Conservation (phyloP, 2,888 invertebrate species). For the Synergus itoensis region DNA sequence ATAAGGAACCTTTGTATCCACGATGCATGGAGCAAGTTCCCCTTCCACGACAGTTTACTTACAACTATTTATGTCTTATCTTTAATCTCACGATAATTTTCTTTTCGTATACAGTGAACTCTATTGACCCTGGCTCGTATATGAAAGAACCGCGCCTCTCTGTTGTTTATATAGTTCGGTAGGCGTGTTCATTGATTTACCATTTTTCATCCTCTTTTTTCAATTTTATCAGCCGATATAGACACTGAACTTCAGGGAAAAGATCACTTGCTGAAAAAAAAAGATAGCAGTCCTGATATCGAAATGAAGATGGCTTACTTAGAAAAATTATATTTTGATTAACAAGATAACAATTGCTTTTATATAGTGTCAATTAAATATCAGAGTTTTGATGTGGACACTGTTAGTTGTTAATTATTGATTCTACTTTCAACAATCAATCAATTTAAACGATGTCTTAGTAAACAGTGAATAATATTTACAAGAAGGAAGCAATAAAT, state of each 20-base stretch:
- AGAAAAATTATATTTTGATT: neutral
- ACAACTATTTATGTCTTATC: conserved; percentile 29
- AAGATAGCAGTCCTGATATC: neutral
- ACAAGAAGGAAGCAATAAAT: conserved; percentile 28
- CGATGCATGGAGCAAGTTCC: neutral
- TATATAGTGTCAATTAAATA: neutral
- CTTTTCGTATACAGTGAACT: conserved; percentile 40
- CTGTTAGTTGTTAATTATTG: neutral
- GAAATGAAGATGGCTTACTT: neutral
- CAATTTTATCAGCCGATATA: conserved; percentile 11
- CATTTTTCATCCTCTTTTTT: conserved; percentile 34
- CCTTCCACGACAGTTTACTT: neutral
- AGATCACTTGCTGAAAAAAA: neutral
- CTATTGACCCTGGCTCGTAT: conserved; percentile 30
- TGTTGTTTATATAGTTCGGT: conserved; percentile 12
- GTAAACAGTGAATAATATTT: conserved; percentile 34
- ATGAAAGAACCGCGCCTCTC: conserved; percentile 40
- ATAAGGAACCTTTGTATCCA: conserved; percentile 10
- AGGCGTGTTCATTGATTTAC: conserved; percentile 38
- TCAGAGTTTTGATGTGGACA: neutral
- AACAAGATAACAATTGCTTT: neutral
- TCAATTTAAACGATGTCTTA: conserved; percentile 28
- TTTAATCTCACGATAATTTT: conserved; percentile 38
- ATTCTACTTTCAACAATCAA: conserved; percentile 6
- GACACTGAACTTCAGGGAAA: conserved; percentile 11